Conservation (phyloP, 2,797 vertebrate genomes). For the Hemitrygon akajei region DNA sequence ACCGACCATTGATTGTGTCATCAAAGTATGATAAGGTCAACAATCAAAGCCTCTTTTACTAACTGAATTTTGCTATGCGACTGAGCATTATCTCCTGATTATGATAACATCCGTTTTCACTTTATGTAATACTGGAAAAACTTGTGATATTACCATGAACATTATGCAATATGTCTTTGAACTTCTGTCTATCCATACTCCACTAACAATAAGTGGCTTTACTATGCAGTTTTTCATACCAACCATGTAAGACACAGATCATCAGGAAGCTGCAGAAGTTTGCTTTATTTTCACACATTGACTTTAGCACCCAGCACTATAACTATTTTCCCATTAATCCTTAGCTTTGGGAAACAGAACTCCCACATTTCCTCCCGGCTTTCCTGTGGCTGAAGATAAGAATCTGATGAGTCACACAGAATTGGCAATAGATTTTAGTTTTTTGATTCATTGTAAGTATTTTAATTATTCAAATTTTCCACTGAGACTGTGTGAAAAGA, state of each 20-base stretch:
- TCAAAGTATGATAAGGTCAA: background rate
- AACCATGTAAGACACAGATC: background rate
- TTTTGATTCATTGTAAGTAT: background rate
- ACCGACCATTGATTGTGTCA: background rate
- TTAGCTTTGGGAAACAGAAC: background rate
- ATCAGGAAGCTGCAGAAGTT: background rate
- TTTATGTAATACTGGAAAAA: background rate
- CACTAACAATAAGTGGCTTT: background rate
- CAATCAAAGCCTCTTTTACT: background rate
- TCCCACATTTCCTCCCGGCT: background rate
- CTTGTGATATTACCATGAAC: background rate
- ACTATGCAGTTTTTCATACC: background rate
- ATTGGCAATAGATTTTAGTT: background rate
- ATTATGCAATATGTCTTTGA: background rate
- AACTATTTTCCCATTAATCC: background rate
- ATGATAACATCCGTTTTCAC: background rate
- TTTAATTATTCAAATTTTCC: background rate
- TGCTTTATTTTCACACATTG: slow-evolving; percentile 13
- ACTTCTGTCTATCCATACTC: background rate
- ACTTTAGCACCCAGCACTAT: background rate
- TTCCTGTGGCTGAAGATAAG: slow-evolving; percentile 10
- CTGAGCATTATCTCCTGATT: background rate
- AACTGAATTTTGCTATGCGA: background rate
- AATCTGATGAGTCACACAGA: background rate
- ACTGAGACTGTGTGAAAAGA: background rate